Evolutionary conservation across 1,140 invertebrate genomes (phyloP).

Genomic region (Vanessa tameamea): DNA sequence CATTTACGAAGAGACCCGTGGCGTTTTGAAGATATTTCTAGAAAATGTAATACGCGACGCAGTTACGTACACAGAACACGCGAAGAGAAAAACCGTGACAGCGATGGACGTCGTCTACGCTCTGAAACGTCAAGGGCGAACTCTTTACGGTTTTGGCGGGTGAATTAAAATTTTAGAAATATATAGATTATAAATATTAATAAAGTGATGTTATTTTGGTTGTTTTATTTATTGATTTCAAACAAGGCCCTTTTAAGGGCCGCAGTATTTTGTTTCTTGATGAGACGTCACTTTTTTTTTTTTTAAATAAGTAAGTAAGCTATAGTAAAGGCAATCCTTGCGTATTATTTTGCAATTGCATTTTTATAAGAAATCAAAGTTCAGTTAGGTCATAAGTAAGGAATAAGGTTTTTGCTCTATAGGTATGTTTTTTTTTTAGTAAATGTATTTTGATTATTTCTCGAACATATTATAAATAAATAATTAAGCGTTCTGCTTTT

Average conservation of each 20-base stretch:
- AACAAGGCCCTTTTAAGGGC: constrained; percentile 35
- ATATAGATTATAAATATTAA: constrained; percentile 12
- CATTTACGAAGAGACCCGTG: constrained; percentile 63
- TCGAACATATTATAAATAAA: too few species aligned
- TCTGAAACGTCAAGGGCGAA: constrained; percentile 90
- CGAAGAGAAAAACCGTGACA: constrained; percentile 87
- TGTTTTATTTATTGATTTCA: constrained; percentile 28
- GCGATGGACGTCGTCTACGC: constrained; percentile 95
- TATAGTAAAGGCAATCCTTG: neutral
- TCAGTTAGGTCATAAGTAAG: too few species aligned
- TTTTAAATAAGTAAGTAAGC: neutral
- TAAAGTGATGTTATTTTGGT: constrained; percentile 4
- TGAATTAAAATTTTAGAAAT: constrained; percentile 44
- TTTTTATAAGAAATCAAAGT: too few species aligned
- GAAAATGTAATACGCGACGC: constrained; percentile 92
- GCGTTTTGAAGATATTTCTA: constrained; percentile 88
- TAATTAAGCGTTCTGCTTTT: too few species aligned
- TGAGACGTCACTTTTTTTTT: constrained; percentile 9
- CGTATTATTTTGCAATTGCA: too few species aligned
- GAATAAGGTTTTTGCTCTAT: too few species aligned
- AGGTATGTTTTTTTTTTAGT: too few species aligned
- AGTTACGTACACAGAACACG: constrained; percentile 85
- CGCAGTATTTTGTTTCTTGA: constrained; percentile 29
- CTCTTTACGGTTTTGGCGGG: constrained; percentile 84
- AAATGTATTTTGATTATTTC: too few species aligned